Base-by-base conservation (phyloP, 2,888 invertebrate species). In the Pammene aurita region DNA sequence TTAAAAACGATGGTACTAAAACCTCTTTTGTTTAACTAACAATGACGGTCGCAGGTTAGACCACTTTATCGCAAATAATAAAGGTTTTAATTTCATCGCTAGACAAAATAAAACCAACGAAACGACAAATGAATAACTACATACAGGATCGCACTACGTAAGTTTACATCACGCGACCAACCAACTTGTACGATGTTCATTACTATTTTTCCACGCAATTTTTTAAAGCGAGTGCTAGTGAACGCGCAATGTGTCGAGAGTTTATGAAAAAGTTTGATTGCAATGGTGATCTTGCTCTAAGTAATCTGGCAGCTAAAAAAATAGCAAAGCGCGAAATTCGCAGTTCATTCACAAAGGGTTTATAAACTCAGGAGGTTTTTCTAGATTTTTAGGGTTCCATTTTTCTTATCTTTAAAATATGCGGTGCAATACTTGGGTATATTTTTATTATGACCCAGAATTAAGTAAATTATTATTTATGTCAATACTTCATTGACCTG, bases 311-410 rank as follows among this genome's bases (percentile, higher is more conserved):
- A n/a, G 34, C 67, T 67, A 66, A 55, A 57, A 61, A 65, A 67
- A 64, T 55, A 61, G 64, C 65, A 50, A 55, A 71, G 57, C 11
- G 34, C 7, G 50, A 68, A 68, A 68, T 60, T 52, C 60, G 63
- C 72, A 73, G 74, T 74, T 75, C 72, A 76, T 75, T 75, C 73
- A 75, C 75, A 76, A 76, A 78, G 75, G 73, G 69, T n/a, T 70
- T 72, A 76, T 74, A 69, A 73, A 70, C 74, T 75, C 75, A 73
- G 72, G 70, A 71, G 72, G 73, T 72, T 74, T 76, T 76, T 74
- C 71, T 62, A 74, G 58, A 72, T 68, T 70, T 72, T 73, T 73
- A 68, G 63, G 68, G 62, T 57, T 52, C 68, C 26, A 6, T 57
- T 34, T 13, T 34, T 46, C 26, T n/a, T 42, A 34, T n/a, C 14